phyloP scores from a whole-genome alignment of 2,797 vertebrate species.

The Poecilia wingei region DNA sequence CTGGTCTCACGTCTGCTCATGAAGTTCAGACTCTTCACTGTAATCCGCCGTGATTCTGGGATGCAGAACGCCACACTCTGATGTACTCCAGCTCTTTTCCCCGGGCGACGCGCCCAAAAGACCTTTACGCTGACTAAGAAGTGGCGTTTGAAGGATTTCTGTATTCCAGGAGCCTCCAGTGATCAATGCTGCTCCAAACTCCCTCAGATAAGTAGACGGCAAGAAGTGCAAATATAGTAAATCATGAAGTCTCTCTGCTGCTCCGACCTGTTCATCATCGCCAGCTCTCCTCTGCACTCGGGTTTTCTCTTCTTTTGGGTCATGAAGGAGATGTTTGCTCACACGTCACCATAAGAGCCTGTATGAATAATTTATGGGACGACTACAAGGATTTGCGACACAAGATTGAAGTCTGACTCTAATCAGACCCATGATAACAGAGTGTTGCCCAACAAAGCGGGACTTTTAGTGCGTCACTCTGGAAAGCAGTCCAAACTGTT shows the following conservation, averaged over 20 bases:
- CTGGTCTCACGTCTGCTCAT: slow-evolving; percentile 31
- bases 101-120: not conserved
- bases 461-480: slow-evolving; percentile 39
- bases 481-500: slow-evolving; percentile 21
- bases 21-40: not conserved
- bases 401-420: slow-evolving; percentile 13
- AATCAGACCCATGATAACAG: slow-evolving; percentile 37
- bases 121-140: slow-evolving; percentile 30
- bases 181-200: slow-evolving; percentile 42
- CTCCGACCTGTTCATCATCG: slow-evolving; percentile 60
- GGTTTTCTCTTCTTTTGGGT: slow-evolving; percentile 42
- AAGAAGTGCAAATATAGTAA: slow-evolving; percentile 50
- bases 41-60: slow-evolving; percentile 6
- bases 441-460: slow-evolving; percentile 17
- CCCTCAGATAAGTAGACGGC: slow-evolving; percentile 38
- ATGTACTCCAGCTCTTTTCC: slow-evolving; percentile 24
- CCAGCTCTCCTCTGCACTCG: slow-evolving; percentile 19
- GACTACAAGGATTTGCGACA: slow-evolving; percentile 16
- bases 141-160: slow-evolving; percentile 14
- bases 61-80: not conserved
- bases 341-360: slow-evolving; percentile 31
- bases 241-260: slow-evolving; percentile 22
- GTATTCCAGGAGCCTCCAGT: slow-evolving; percentile 30
- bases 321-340: slow-evolving; percentile 50
- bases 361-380: slow-evolving; percentile 65